Base-by-base conservation (phyloP, 2,797 vertebrate genomes). In the Ctenosaura bakeri region DNA sequence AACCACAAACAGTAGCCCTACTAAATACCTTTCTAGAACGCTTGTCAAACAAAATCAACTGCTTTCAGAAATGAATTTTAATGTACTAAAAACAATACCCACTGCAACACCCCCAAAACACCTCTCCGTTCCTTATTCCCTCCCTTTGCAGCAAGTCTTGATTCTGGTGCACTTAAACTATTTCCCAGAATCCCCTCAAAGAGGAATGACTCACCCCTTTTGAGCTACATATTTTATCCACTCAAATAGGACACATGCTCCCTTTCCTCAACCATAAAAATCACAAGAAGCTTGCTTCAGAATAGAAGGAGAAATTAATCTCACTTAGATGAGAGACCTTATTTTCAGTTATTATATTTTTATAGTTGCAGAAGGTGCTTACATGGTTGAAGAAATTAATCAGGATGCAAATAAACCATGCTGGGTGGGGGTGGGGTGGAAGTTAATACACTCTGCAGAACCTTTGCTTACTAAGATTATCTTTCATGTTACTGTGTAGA, bases 341-440 rank as follows among this genome's bases (percentile, higher is more conserved):
- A 52, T 62, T 89, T 93, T 82, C 1, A 59, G 0, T 90, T 1
- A 24, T 10, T 89, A 80, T 82, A 66, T 85, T 93, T 89, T 85
- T 8, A 1, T 42, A 77, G 83, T 90, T 73, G 1, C 35, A 78
- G 4, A 50, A 85, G 24, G 54, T 0, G 0, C 89, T 93, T 94
- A 89, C 20, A 83, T 46, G 81, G 59, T 77, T n/a, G 1, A 0
- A 16, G 6, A 13, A 92, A 88, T 85, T 62, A 9, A 74, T 90
- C 3, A 5, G 35, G 80, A 6, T n/a, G 88, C 29, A 89, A 38
- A 92, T 46, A 76, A 69, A 5, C 4, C 38, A 26, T 38, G 24
- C 18, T 78, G 10, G 16, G 0, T 69, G 38, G 74, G 46, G 62
- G 20, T 6, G 52, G 29, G 10, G 18, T 54, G 66, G 16, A 2